Base-by-base conservation (phyloP, 2,113 vertebrate species). In the Clarias macrocephalus region DNA sequence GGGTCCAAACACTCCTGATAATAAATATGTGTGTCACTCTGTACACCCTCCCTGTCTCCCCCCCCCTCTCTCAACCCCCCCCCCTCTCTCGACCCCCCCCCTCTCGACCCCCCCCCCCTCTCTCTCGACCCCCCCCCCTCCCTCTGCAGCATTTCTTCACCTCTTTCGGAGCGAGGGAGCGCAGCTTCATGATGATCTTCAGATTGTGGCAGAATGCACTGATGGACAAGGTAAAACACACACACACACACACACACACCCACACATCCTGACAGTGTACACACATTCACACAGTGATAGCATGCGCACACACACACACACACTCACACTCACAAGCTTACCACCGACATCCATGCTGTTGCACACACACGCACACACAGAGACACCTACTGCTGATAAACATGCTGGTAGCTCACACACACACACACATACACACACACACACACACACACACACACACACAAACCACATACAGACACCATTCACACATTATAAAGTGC, bases 131-230 rank as follows among this genome's bases (percentile, higher is more conserved):
- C 13, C 56, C 56, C 5, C 8, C 57, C 80, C 63, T 4, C 60
- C 68, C 12, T 8, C 37, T 1, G 4, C 92, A 97, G 97, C 96
- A 97, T 91, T 97, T 97, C 93, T 97, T 97, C 94, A 97, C 97
- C 0, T 98, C 97, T 25, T 97, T 98, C 0, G 97, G 97, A 3
- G 97, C 97, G 30, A 95, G 97, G 10, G 97, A 98, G 91, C 96
- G 97, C 85, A 98, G 96, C 90, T 98, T 96, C 93, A 95, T 97
- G 93, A 96, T 98, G 94, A 96, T 98, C 77, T 97, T 97, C 92
- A 95, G 96, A 33, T 95, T 98, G 84, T 98, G 97, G 97, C 97
- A 98, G 92, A 98, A 98, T 9, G 96, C 96, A 0, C 93, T 98
- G 42, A 92, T 98, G 92, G 96, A 97, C 83, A 98, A 97, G 96